These are phyloP conservation scores for Centropus bengalensis DNA, from an alignment of 2,113 vertebrate species.

Conservation along the genomic window DNA sequence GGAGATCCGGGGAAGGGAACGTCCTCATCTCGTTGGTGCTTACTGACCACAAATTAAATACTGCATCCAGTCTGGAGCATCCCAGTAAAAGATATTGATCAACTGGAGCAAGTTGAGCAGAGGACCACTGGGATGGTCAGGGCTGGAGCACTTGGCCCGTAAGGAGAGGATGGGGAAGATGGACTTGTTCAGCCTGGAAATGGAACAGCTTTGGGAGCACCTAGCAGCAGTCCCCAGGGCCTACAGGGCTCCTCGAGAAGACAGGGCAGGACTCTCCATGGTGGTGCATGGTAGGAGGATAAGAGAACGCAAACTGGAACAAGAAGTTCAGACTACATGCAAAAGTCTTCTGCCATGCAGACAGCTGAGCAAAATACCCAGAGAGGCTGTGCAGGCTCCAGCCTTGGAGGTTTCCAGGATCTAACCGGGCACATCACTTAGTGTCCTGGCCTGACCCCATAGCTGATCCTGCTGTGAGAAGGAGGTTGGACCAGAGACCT, in stretches of 20 bases:
- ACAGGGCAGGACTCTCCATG: background rate
- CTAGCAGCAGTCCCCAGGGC: background rate
- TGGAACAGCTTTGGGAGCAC: background rate
- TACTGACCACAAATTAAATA: background rate
- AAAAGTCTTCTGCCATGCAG: fast-evolving
- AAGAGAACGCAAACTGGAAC: background rate
- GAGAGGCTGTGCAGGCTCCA: background rate
- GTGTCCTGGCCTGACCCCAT: background rate
- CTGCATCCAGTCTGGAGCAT: background rate
- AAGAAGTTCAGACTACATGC: background rate
- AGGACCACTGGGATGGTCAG: background rate
- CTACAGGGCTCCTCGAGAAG: background rate
- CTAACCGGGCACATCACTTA: fast-evolving
- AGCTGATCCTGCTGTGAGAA: background rate
- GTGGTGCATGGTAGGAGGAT: background rate
- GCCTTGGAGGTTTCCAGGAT: background rate
- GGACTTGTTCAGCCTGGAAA: background rate
- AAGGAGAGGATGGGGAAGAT: background rate
- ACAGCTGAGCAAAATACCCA: background rate
- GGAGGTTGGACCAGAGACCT: background rate
- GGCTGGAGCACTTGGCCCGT: background rate
- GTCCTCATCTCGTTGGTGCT: background rate
- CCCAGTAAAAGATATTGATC: background rate
- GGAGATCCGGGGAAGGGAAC: background rate
- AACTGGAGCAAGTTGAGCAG: background rate